Evolutionary conservation across 2,113 vertebrate species (phyloP).

Genomic region (Zapornia atra): DNA sequence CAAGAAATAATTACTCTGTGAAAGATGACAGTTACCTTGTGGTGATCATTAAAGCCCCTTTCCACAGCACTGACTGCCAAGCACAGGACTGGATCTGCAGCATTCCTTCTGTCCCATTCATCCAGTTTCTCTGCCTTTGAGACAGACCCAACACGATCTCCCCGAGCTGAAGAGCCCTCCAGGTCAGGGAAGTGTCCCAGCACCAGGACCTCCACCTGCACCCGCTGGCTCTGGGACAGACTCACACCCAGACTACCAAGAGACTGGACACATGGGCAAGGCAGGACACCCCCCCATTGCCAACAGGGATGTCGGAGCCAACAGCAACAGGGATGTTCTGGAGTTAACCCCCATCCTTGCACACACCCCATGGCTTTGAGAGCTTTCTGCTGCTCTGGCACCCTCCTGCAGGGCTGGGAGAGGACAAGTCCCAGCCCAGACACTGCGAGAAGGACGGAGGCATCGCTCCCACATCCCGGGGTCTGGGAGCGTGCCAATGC

Average conservation of each 20-base stretch:
- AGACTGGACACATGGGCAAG: not conserved
- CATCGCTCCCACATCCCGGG: rapidly evolving
- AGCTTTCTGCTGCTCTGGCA: not conserved
- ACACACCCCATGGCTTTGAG: rapidly evolving
- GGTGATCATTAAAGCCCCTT: not conserved
- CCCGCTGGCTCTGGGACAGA: not conserved
- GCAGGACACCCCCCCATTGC: not conserved
- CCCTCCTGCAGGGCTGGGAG: not conserved
- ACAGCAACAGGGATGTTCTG: not conserved
- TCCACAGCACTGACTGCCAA: not conserved
- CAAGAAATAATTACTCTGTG: not conserved
- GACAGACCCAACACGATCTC: not conserved
- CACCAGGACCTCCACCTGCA: not conserved
- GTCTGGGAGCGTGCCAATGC: not conserved
- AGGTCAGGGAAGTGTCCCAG: not conserved
- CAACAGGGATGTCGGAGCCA: not conserved
- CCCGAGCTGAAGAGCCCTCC: not conserved
- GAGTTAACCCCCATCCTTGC: not conserved
- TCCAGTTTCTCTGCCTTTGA: not conserved
- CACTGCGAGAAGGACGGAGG: no score
- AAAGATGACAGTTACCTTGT: not conserved
- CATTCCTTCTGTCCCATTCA: not conserved
- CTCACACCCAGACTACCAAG: not conserved
- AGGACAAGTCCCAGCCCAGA: not conserved
- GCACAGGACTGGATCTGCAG: not conserved